Evolutionary conservation across 2,113 vertebrate species (phyloP).

Genomic region (Tetrao urogallus): DNA sequence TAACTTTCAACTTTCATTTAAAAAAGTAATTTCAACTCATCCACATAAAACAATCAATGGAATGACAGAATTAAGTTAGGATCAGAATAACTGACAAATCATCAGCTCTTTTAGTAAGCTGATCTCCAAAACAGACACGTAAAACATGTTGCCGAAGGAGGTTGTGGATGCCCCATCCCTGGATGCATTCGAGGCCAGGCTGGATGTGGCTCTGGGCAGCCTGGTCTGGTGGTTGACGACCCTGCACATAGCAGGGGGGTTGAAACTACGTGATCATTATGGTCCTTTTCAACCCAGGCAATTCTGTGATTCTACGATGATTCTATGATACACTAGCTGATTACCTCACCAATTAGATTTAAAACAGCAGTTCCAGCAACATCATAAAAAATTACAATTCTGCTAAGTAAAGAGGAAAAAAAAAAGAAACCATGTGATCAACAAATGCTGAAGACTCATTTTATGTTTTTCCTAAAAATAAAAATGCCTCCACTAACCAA

Average conservation of each 20-base stretch:
- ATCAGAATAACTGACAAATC: constrained; percentile 4
- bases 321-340: neutral
- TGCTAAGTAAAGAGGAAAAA: neutral
- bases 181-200: too few species aligned
- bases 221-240: too few species aligned
- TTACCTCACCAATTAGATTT: neutral
- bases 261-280: too few species aligned
- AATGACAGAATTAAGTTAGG: neutral
- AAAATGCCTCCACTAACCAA: neutral
- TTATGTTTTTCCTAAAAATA: neutral
- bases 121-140: constrained; percentile 31
- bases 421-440: neutral
- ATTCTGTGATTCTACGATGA: too few species aligned
- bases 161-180: too few species aligned
- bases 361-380: neutral
- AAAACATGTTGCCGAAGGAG: neutral
- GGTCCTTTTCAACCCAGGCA: too few species aligned
- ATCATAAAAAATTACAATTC: neutral
- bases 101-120: neutral
- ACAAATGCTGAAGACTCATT: neutral
- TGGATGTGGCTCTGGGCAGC: too few species aligned
- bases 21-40: neutral
- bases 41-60: neutral
- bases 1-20: neutral
- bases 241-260: too few species aligned